These are phyloP conservation scores for Drosophila pseudotalamancana DNA, from an alignment of 2,888 invertebrate species.

Conservation along the genomic window DNA sequence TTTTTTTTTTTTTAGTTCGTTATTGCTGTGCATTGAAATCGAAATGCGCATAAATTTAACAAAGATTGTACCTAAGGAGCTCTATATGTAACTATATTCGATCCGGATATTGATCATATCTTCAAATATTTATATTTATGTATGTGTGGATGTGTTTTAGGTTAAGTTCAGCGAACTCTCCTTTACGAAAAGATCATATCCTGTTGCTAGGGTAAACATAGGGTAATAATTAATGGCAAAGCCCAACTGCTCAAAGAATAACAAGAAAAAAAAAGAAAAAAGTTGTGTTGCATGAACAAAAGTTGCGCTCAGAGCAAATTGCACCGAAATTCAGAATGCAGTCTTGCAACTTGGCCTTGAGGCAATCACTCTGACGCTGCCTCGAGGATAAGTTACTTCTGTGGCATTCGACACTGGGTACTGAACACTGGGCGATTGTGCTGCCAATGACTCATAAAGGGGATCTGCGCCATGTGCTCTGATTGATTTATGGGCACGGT, in stretches of 20 bases:
- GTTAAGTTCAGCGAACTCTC: no score
- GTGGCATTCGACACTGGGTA: not conserved
- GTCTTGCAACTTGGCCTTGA: slow-evolving; percentile 43
- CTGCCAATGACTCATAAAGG: slow-evolving; percentile 44
- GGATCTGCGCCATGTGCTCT: slow-evolving; percentile 53
- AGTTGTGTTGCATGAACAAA: slow-evolving; percentile 1
- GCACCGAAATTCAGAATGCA: slow-evolving; percentile 35
- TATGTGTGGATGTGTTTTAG: no score
- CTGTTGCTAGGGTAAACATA: not conserved
- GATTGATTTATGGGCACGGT: slow-evolving; percentile 76
- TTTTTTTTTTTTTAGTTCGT: slow-evolving; percentile 48
- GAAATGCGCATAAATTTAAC: slow-evolving; percentile 5
- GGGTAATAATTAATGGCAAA: not conserved
- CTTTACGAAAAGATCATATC: no score
- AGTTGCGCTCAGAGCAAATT: slow-evolving; percentile 19
- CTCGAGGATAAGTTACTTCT: slow-evolving; percentile 43
- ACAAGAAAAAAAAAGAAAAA: slow-evolving; percentile 10
- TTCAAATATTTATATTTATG: no score
- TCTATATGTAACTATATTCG: no score
- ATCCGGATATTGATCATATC: no score
- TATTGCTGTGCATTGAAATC: slow-evolving; percentile 44
- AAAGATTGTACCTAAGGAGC: not conserved
- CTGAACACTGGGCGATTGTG: slow-evolving; percentile 7
- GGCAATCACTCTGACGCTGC: slow-evolving; percentile 11
- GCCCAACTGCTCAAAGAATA: slow-evolving; percentile 1